Conservation (phyloP, 2,888 invertebrate genomes). For the Coelinius sp. region DNA sequence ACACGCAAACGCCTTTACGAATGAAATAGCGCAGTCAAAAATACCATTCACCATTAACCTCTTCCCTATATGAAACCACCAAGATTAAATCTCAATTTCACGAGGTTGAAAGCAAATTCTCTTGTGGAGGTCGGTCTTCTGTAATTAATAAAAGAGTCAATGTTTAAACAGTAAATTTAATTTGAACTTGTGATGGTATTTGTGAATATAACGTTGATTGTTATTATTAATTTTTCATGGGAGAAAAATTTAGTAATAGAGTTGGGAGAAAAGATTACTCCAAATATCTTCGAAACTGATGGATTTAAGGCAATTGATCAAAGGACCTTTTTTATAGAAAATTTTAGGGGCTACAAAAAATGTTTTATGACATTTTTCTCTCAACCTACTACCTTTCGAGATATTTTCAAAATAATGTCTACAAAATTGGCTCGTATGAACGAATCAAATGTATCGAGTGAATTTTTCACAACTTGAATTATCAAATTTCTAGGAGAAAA, state of each 20-base stretch:
- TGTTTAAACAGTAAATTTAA: neutral
- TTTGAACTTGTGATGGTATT: neutral
- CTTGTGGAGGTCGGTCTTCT: neutral
- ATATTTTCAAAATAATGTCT: no score
- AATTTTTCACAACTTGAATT: no score
- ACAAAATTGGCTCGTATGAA: no score
- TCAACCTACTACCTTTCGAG: no score
- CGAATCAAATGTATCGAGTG: no score
- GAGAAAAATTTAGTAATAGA: neutral
- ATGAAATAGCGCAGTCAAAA: constrained; percentile 24
- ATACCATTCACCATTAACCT: neutral
- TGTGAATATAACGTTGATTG: neutral
- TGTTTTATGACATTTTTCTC: no score
- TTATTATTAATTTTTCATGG: neutral
- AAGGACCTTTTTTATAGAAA: no score
- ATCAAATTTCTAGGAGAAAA: no score
- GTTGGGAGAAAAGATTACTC: no score
- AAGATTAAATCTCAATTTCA: constrained; percentile 20
- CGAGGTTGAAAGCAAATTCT: neutral
- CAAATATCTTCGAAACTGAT: no score
- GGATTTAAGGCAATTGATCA: no score
- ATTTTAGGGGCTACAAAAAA: no score
- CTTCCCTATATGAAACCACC: neutral
- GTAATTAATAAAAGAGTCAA: constrained; percentile 7
- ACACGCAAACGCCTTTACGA: constrained; percentile 25